phyloP scores from a whole-genome alignment of 2,888 invertebrate genomes.

The Tridacna gigas region DNA sequence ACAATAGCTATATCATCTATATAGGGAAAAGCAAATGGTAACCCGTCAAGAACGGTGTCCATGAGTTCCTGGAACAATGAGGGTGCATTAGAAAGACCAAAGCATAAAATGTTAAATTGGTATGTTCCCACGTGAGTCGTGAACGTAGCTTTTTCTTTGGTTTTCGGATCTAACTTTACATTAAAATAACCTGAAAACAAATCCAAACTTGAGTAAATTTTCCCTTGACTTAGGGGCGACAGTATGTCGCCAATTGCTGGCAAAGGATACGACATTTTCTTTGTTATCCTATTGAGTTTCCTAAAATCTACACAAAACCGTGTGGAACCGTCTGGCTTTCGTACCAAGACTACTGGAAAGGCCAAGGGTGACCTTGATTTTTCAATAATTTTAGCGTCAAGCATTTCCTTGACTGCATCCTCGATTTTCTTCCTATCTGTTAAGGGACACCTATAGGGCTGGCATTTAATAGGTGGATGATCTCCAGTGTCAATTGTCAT shows the following conservation, averaged over 20 bases:
- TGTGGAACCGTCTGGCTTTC: background rate
- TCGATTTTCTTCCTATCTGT: background rate
- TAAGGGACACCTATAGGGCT: conserved; percentile 4
- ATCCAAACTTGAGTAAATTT: background rate
- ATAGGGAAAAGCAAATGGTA: conserved; percentile 6
- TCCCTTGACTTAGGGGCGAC: background rate
- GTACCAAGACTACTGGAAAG: background rate
- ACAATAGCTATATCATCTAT: conserved; percentile 10
- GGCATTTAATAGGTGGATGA: background rate
- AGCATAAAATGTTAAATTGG: background rate
- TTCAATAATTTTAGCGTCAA: background rate
- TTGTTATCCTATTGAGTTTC: background rate
- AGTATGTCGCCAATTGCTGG: background rate
- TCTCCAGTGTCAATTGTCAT: background rate
- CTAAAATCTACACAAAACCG: conserved; percentile 2
- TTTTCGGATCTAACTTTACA: background rate
- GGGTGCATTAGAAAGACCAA: background rate
- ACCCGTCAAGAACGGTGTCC: background rate
- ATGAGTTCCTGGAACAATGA: background rate
- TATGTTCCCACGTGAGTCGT: background rate
- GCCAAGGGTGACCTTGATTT: background rate
- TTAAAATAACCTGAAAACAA: background rate
- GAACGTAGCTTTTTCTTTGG: conserved; percentile 1
- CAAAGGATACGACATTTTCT: background rate
- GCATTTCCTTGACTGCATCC: background rate